A percentile compares a stretch with the other conserved stretches of the same genome.
Evolutionary conservation across 2,888 invertebrate species (phyloP).

Genomic region (Silvanus unidentatus): DNA sequence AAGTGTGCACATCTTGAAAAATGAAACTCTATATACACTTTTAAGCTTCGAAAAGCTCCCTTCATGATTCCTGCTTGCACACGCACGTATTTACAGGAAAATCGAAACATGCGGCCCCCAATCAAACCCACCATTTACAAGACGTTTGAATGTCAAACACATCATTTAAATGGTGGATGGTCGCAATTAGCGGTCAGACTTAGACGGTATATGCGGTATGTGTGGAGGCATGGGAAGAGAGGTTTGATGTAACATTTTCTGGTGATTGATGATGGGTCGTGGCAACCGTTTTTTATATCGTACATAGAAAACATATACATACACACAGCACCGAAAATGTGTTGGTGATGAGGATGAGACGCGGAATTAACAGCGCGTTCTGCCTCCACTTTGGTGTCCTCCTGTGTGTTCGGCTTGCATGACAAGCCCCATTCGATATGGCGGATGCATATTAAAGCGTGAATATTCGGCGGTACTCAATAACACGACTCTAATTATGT

Average conservation of each 20-base stretch:
- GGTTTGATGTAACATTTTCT: too few relatives aligned
- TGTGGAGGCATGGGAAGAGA: conserved; percentile 18
- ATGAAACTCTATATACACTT: too few relatives aligned
- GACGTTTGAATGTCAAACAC: too few relatives aligned
- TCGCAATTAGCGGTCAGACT: too few relatives aligned
- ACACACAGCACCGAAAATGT: conserved; percentile 22
- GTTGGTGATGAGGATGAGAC: conserved; percentile 25
- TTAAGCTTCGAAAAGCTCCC: too few relatives aligned
- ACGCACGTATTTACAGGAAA: too few relatives aligned
- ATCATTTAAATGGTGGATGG: too few relatives aligned
- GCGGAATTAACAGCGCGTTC: conserved; percentile 33
- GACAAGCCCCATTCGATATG: conserved; percentile 39
- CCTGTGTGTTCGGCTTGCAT: conserved; percentile 32
- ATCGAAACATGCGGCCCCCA: too few relatives aligned
- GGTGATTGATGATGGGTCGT: conserved; percentile 31
- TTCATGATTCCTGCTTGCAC: too few relatives aligned
- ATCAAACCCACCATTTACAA: too few relatives aligned
- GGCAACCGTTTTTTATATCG: conserved; percentile 32
- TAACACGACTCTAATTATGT: conserved; percentile 5
- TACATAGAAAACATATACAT: too few relatives aligned
- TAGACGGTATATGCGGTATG: neutral
- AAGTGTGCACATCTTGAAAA: too few relatives aligned
- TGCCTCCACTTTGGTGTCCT: conserved; percentile 27
- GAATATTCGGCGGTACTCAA: conserved; percentile 28
- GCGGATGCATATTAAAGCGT: conserved; percentile 39